Evolutionary conservation across 2,797 vertebrate species (phyloP).

Genomic region (Crotalus adamanteus): DNA sequence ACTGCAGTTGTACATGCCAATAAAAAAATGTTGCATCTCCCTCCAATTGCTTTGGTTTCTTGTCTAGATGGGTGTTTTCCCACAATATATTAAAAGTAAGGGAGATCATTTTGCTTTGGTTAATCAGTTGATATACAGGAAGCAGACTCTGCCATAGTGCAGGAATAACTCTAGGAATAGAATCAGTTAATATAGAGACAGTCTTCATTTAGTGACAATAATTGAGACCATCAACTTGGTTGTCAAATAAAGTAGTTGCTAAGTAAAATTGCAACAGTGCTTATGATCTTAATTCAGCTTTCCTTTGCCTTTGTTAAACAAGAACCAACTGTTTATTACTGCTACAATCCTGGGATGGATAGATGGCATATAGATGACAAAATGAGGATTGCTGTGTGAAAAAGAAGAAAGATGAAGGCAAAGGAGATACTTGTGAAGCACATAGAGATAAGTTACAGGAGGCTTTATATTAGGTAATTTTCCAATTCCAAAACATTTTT

Average conservation of each 20-base stretch:
- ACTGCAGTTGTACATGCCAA: background rate
- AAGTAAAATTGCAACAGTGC: background rate
- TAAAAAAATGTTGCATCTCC: background rate
- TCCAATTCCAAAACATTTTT: background rate
- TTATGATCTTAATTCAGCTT: background rate
- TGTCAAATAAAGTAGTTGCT: background rate
- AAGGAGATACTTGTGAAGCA: background rate
- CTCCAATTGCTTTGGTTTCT: background rate
- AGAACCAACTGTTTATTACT: background rate
- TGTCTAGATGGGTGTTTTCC: background rate
- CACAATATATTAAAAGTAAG: background rate
- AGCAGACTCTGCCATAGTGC: background rate
- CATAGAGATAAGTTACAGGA: background rate
- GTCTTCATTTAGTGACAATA: background rate
- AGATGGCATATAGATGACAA: background rate
- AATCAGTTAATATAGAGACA: background rate
- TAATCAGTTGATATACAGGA: background rate
- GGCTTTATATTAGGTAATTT: background rate
- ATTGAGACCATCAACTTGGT: background rate
- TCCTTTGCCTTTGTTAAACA: background rate
- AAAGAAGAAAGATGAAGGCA: background rate
- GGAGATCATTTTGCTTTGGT: background rate
- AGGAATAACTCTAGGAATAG: background rate
- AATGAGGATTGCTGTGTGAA: background rate
- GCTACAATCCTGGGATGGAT: background rate